These are phyloP conservation scores for Cuculus canorus DNA, from an alignment of 2,797 vertebrate species.

Conservation along the genomic window DNA sequence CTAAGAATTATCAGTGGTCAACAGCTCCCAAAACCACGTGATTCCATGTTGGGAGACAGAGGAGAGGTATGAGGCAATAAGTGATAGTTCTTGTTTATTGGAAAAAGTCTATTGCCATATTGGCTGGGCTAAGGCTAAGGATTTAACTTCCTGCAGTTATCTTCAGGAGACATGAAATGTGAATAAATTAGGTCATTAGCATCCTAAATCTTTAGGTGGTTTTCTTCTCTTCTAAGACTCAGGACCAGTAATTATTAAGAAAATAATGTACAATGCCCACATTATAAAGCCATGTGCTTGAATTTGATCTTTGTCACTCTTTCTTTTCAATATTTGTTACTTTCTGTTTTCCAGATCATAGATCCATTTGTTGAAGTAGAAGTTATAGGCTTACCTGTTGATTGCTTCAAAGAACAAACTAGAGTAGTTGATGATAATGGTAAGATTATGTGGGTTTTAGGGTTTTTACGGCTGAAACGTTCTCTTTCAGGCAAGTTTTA, in stretches of 20 bases:
- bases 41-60: constrained; percentile 95
- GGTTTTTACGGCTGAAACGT: background rate
- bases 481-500: background rate
- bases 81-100: background rate
- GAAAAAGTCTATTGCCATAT: background rate
- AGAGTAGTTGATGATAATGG: constrained; percentile 97
- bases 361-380: constrained; percentile 99
- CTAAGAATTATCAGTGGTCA: constrained; percentile 96
- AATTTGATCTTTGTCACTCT: background rate
- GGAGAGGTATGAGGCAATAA: constrained; percentile 85
- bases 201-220: background rate
- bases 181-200: background rate
- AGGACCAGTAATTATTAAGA: background rate
- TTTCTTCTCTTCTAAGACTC: background rate
- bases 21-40: constrained; percentile 97
- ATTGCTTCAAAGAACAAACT: constrained; percentile 96
- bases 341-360: constrained; percentile 87
- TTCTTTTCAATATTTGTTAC: background rate
- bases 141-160: background rate
- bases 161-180: background rate
- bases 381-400: constrained; percentile 91
- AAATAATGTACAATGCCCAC: background rate
- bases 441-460: constrained; percentile 68
- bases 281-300: background rate
- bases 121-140: background rate